Base-by-base conservation (phyloP, 30 jellyfish, hydroid and myxozoan genomes). In the Aurelia sp. region DNA sequence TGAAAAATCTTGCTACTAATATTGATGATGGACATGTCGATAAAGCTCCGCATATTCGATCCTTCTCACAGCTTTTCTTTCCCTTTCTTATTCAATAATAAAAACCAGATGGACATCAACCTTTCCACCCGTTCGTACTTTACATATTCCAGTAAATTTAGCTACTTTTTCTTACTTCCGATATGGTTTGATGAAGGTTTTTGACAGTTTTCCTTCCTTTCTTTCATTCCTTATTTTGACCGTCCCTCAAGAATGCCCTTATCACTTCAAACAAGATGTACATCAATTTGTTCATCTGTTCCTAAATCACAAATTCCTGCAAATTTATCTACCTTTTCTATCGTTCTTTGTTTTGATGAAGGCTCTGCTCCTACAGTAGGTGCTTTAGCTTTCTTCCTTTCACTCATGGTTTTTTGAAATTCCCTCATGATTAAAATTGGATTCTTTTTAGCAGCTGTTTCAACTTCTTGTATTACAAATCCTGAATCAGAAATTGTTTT, bases 401-500 rank as follows among this genome's bases (percentile, higher is more conserved):
- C 92, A 13, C 67, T 77, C 93, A 81, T 41, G 13, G 81, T 72
- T 58, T 89, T 89, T 44, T 81, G 90, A 51, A 77, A 67, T 30
- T 27, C 40, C 62, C 69, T 83, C 61, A 85, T 76, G 71, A 94
- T 15, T 51, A 30, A 86, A 15, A 78, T 11, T 40, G 99, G 99
- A 23, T 84, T 83, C 75, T 84, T 85, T 58, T 80, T 89, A 10
- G 97, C 99, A 33, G 66, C 75, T 12, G 92, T 75, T 74, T 94
- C 99, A 15, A 94, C 92, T 22, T 88, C 96, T n/a, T 69, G 81
- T n/a, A 94, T 73, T 48, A 94, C 99, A 71, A 88, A 89, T 6
- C 99, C 99, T 18, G 99, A 94, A 50, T 94, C 99, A 2, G 92
- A 19, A 31, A 94, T 94, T 41, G 96, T 80, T 48, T 94, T 94